phyloP scores from a whole-genome alignment of 2,888 invertebrate species.

The Orthosia cruda region DNA sequence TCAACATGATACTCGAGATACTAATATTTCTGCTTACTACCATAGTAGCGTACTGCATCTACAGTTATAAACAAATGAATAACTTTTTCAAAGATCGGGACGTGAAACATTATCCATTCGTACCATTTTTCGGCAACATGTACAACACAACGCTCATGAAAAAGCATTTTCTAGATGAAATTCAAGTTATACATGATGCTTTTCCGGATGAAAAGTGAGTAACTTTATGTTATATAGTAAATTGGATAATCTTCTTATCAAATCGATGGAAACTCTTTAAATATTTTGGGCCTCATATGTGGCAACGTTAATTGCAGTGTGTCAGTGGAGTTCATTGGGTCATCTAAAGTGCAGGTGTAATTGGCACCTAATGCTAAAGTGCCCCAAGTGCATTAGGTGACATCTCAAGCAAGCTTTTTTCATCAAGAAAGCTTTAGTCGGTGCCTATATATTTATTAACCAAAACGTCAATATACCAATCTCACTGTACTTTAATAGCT shows the following conservation, averaged over 20 bases:
- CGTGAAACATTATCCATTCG: conserved; percentile 79
- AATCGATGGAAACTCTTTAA: no score
- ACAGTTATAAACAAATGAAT: conserved; percentile 75
- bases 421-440: no score
- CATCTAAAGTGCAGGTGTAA: no score
- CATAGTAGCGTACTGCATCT: conserved; percentile 75
- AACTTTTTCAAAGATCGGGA: conserved; percentile 74
- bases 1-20: conserved; percentile 82
- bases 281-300: no score
- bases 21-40: conserved; percentile 77
- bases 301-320: no score
- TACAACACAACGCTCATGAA: conserved; percentile 71
- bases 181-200: conserved; percentile 78
- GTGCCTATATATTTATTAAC: no score
- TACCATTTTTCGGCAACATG: conserved; percentile 84
- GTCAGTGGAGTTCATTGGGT: no score
- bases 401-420: no score
- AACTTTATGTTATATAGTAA: background rate
- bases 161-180: conserved; percentile 78
- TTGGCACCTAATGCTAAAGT: no score
- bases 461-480: no score
- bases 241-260: background rate
- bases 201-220: conserved; percentile 83
- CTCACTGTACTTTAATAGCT: no score
- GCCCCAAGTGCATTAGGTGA: no score